Percentiles rank a stretch among this genome's conserved stretches.
Conservation (phyloP, 64 coral and sea anemone genomes). For the Pocillopora damicornis region DNA sequence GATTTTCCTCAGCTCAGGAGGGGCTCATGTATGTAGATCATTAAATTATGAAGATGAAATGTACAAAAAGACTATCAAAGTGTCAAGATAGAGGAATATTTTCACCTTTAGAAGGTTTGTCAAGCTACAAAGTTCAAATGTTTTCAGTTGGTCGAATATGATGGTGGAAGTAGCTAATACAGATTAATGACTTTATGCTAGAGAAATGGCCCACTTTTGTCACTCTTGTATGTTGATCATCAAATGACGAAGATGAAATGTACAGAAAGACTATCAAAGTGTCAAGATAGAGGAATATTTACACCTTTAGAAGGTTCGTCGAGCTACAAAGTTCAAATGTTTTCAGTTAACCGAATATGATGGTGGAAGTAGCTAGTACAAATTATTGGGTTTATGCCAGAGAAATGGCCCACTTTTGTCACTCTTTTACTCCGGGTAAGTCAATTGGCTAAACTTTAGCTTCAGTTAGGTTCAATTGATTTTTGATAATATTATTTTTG, state of each 20-base stretch:
- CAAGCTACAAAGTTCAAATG: neutral
- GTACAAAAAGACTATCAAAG: slow-evolving; percentile 13
- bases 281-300: neutral
- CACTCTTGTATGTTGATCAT: slow-evolving; percentile 3
- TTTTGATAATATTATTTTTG: neutral
- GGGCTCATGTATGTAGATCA: neutral
- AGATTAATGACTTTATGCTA: neutral
- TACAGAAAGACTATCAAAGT: slow-evolving; percentile 13
- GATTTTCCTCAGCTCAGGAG: too few relatives aligned
- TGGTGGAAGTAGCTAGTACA: neutral
- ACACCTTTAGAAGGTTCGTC: neutral
- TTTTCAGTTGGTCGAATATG: neutral
- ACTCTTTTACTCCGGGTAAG: slow-evolving; percentile 17
- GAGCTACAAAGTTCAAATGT: slow-evolving; percentile 1
- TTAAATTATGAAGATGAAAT: neutral
- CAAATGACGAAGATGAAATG: neutral
- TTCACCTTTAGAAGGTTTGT: neutral
- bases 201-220: slow-evolving; percentile 22
- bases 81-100: neutral
- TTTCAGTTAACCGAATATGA: neutral
- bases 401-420: slow-evolving; percentile 18
- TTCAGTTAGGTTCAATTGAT: neutral
- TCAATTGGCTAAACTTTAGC: neutral
- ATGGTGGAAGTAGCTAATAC: neutral
- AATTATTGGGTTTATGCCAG: neutral